Percentiles rank a stretch among this genome's conserved stretches.
These are phyloP conservation scores for Macquaria ambigua DNA, from an alignment of 2,113 vertebrate species.

Conservation along the genomic window DNA sequence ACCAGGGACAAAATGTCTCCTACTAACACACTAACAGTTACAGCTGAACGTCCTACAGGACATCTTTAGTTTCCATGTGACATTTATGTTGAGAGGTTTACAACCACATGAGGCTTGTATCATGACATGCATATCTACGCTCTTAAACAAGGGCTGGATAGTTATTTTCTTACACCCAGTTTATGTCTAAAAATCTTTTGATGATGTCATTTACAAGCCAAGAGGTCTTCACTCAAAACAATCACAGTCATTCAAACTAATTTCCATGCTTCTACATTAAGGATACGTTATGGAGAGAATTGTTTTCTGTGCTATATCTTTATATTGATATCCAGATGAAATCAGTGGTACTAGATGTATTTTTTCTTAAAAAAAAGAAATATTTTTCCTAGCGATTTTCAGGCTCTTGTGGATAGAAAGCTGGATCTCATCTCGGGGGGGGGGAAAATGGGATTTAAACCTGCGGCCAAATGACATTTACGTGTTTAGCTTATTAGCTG, in stretches of 20 bases:
- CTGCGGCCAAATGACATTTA: constrained; percentile 68
- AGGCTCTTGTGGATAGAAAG: constrained; percentile 35
- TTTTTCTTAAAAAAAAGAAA: constrained; percentile 58
- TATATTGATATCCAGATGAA: constrained; percentile 65
- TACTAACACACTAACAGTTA: not conserved
- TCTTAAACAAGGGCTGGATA: not conserved
- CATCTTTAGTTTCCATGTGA: not conserved
- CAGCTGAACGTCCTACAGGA: not conserved
- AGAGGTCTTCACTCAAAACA: constrained; percentile 10
- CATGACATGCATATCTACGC: not conserved
- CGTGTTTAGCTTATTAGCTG: constrained; percentile 27
- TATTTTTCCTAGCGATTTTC: constrained; percentile 68
- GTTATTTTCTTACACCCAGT: constrained; percentile 51
- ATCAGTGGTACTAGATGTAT: constrained; percentile 62
- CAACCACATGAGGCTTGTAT: not conserved
- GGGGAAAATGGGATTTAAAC: constrained; percentile 42
- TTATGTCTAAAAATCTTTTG: constrained; percentile 24
- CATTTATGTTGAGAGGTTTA: constrained; percentile 12
- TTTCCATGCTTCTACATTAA: constrained; percentile 10
- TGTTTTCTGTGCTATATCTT: constrained; percentile 55
- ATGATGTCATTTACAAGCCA: constrained; percentile 22
- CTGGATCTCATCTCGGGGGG: constrained; percentile 24
- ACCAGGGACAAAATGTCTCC: not conserved
- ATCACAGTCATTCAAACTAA: constrained; percentile 6
- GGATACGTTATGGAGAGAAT: constrained; percentile 1